A percentile compares a stretch with the other conserved stretches of the same genome.
Evolutionary conservation across 2,113 vertebrate genomes (phyloP).

Genomic region (Camelus dromedarius): DNA sequence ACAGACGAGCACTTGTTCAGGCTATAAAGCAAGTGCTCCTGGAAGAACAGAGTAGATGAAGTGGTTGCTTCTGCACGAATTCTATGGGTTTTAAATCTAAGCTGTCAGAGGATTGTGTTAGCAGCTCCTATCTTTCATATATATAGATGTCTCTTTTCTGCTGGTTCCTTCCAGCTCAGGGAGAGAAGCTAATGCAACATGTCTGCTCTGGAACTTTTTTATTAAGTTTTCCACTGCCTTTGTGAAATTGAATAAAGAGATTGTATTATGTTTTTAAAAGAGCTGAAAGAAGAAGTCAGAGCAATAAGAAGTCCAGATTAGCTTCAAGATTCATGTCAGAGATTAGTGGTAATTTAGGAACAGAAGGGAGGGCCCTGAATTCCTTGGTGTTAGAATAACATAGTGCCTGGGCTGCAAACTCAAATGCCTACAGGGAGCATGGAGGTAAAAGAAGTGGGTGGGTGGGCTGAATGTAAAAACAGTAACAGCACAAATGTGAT

Average conservation of each 20-base stretch:
- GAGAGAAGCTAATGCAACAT: not conserved
- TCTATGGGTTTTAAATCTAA: not conserved
- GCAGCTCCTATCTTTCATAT: not conserved
- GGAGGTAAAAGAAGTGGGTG: not conserved
- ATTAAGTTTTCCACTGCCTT: not conserved
- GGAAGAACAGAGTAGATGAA: not conserved
- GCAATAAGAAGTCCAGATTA: not conserved
- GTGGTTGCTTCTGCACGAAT: not conserved
- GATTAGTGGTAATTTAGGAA: conserved; percentile 17
- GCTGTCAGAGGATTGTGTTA: not conserved
- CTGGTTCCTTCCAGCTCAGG: not conserved
- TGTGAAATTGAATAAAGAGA: conserved; percentile 18
- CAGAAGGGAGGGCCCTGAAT: not conserved
- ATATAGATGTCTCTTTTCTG: not conserved
- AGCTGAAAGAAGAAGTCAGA: conserved; percentile 43
- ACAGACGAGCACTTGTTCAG: not conserved
- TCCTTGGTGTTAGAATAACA: not conserved
- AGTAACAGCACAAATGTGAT: not conserved
- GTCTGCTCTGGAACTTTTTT: not conserved
- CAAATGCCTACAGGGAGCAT: not conserved
- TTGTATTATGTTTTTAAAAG: conserved; percentile 24
- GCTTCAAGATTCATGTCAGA: conserved; percentile 21
- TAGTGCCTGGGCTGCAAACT: not conserved
- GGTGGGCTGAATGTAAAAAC: not conserved
- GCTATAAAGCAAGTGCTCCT: not conserved